Evolutionary conservation across 2,113 vertebrate species (phyloP), one percentile per base, ranked within the genome.

Genomic region (Nothocercus julius): DNA sequence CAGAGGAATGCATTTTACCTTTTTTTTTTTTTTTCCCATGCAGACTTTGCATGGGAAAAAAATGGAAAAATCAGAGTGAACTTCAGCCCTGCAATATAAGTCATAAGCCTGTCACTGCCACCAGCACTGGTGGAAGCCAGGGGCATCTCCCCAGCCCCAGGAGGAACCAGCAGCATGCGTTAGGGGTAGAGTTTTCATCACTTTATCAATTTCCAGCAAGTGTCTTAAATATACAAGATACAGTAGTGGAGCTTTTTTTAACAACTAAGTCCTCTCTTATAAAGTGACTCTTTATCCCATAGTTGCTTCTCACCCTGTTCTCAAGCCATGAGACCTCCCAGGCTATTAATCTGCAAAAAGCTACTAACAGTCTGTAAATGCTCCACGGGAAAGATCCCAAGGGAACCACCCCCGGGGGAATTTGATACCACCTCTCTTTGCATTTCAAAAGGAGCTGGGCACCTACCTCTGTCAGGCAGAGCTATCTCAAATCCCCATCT

Each of bases 401-500:
- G 80, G 80, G 68, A 91, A 67, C 90, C 40, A 92, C 86, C 66
- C 81, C 84, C 16, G 62, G 91, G 89, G 91, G 89, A 97, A 97
- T 87, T 89, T 89, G 94, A 93, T 94, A 95, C 81, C 77, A 79
- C 34, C 53, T 89, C 47, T 58, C 80, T 96, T 93, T 94, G 89
- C 92, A 95, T 95, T 93, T 96, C 86, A 96, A 92, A 94, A 93
- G 94, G 62, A 76, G 36, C 47, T 79, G 91, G 81, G 94, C 92
- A 93, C 62, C 95, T 82, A 74, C 72, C 44, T 85, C 93, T 82
- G 47, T 90, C 91, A 58, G 74, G 74, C 94, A 82, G 81, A 96
- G 74, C 91, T 96, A 96, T 96, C 92, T 89, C 81, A 75, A 84
- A 92, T 94, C 95, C 83, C 81, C 91, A 96, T 95, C 96, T 95